phyloP scores from a whole-genome alignment of 2,888 invertebrate genomes.

The Drosophila borealis region DNA sequence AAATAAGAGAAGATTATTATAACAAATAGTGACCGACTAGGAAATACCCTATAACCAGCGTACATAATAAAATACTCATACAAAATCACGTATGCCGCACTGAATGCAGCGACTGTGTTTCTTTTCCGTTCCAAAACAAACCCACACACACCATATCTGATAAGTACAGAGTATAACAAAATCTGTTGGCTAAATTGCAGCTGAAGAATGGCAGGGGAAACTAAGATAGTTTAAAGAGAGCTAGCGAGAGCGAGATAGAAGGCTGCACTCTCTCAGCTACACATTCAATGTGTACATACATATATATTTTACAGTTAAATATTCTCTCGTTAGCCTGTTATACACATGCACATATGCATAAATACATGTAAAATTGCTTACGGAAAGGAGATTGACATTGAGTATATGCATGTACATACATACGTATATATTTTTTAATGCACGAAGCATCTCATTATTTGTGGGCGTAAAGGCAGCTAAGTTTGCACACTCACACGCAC shows the following conservation, averaged over 20 bases:
- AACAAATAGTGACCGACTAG: not conserved
- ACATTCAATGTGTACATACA: not conserved
- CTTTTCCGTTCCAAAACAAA: too few species aligned
- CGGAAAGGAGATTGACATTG: not conserved
- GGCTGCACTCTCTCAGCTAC: not conserved
- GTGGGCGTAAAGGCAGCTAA: slow-evolving; percentile 6
- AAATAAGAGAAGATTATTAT: not conserved
- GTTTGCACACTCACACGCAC: slow-evolving; percentile 1
- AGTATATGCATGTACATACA: slow-evolving; percentile 1
- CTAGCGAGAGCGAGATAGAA: not conserved
- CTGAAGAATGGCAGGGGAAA: not conserved
- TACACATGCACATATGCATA: not conserved
- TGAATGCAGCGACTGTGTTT: too few species aligned
- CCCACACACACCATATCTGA: too few species aligned
- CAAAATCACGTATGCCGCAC: not conserved
- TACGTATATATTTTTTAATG: slow-evolving; percentile 21
- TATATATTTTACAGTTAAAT: not conserved
- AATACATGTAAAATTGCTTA: not conserved
- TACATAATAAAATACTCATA: not conserved
- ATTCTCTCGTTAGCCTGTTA: not conserved
- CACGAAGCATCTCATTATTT: slow-evolving; percentile 41
- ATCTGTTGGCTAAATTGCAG: too few species aligned
- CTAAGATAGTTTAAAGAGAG: not conserved
- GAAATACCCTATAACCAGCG: not conserved
- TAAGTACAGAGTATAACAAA: too few species aligned